Percentiles rank a stretch among this genome's conserved stretches.
phyloP scores from a whole-genome alignment of 1,140 invertebrate species.

The Drusus annulatus region DNA sequence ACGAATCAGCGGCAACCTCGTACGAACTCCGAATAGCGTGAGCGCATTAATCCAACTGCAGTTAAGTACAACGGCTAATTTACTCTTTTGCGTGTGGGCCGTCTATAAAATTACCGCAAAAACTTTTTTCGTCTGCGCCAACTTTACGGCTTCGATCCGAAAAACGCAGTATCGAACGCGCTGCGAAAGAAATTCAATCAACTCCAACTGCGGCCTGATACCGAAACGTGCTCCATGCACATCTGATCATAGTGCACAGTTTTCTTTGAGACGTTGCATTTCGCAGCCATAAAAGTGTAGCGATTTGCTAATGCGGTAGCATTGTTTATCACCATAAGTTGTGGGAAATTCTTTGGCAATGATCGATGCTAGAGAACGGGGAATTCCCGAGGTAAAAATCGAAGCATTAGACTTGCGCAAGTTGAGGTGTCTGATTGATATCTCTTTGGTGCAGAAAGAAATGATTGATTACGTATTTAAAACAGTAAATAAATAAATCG shows the following conservation, averaged over 20 bases:
- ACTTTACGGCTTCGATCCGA: constrained; percentile 1
- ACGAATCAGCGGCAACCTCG: background rate
- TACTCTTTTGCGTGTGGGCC: constrained; percentile 8
- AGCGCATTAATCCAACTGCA: background rate
- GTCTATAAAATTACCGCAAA: constrained; percentile 18
- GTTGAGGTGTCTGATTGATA: no score
- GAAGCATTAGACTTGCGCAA: no score
- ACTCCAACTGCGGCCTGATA: background rate
- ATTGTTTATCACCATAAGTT: constrained; percentile 8
- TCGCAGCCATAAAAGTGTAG: background rate
- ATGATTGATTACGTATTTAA: no score
- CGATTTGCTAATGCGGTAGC: constrained; percentile 12
- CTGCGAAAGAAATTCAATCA: background rate
- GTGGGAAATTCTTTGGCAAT: constrained; percentile 12
- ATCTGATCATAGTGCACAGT: background rate
- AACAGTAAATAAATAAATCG: no score
- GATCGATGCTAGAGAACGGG: background rate
- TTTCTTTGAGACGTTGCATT: background rate
- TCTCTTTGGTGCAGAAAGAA: no score
- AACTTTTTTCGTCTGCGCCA: constrained; percentile 12
- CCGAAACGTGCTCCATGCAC: background rate
- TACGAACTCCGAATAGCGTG: background rate
- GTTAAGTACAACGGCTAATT: background rate
- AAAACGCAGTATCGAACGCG: constrained; percentile 18
- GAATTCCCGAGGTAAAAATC: background rate